phyloP scores from a whole-genome alignment of 1,140 invertebrate species.

The Tetramorium simillimum region DNA sequence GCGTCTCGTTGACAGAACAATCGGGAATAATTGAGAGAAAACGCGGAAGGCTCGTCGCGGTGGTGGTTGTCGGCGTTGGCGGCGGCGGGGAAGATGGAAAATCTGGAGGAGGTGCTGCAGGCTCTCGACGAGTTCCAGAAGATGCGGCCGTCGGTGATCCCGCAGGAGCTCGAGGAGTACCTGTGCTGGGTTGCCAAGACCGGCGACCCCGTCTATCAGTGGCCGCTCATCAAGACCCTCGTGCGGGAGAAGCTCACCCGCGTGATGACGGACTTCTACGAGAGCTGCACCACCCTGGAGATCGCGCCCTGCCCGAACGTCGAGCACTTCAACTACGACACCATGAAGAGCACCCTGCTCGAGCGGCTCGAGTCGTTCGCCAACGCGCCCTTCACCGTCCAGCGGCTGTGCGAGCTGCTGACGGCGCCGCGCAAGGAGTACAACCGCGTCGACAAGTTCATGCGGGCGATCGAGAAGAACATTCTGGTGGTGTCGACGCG shows the following conservation, averaged over 20 bases:
- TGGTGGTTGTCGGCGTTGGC: constrained; percentile 23
- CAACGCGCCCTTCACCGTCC: constrained; percentile 98
- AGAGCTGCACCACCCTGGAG: constrained; percentile 90
- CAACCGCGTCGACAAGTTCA: constrained; percentile 97
- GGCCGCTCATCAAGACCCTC: constrained; percentile 94
- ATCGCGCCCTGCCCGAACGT: constrained; percentile 95
- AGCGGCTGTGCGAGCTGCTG: constrained; percentile 97
- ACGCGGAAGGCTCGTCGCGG: constrained; percentile 26
- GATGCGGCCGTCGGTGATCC: constrained; percentile 92
- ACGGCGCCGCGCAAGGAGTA: constrained; percentile 97
- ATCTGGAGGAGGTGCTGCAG: constrained; percentile 93
- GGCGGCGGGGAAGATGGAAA: constrained; percentile 88
- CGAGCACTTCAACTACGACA: constrained; percentile 95
- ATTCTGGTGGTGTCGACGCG: constrained; percentile 98
- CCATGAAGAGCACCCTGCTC: constrained; percentile 93
- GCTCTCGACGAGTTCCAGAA: constrained; percentile 94
- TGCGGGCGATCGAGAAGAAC: constrained; percentile 97
- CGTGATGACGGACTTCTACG: constrained; percentile 95
- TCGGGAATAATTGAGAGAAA: constrained; percentile 31
- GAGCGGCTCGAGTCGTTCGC: constrained; percentile 93
- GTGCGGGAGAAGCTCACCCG: constrained; percentile 94
- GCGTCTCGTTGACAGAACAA: constrained; percentile 16
- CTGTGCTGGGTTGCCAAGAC: constrained; percentile 96
- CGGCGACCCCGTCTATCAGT: constrained; percentile 97
- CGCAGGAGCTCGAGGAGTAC: constrained; percentile 96